phyloP scores from a whole-genome alignment of 2,888 invertebrate species.

The Cheilosia variabilis region DNA sequence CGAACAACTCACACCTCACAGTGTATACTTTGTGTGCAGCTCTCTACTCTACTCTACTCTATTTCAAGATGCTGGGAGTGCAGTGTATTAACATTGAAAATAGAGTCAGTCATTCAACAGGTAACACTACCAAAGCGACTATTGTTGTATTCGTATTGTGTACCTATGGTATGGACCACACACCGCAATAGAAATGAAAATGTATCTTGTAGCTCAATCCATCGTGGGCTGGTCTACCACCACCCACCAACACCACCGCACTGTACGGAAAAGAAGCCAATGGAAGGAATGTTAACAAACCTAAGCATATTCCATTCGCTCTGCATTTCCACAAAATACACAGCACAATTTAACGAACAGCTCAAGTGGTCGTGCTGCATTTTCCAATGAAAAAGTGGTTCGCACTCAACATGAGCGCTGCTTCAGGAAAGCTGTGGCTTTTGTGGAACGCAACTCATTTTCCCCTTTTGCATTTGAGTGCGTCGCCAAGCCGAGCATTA shows the following conservation, averaged over 20 bases:
- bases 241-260: too few relatives aligned
- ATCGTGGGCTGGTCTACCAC: not conserved
- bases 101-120: slow-evolving; percentile 60
- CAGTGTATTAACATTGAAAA: slow-evolving; percentile 9
- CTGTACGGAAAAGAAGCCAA: not conserved
- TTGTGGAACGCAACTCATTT: slow-evolving; percentile 56
- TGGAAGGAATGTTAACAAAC: slow-evolving; percentile 19
- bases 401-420: slow-evolving; percentile 52
- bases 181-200: slow-evolving; percentile 43
- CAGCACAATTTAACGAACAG: too few relatives aligned
- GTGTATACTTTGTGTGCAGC: too few relatives aligned
- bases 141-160: slow-evolving; percentile 4
- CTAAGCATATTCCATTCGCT: not conserved
- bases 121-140: slow-evolving; percentile 49
- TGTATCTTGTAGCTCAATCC: slow-evolving; percentile 49
- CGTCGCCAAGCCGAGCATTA: slow-evolving; percentile 51
- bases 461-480: slow-evolving; percentile 64
- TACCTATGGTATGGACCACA: slow-evolving; percentile 15
- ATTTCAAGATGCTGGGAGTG: not conserved
- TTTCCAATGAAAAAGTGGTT: slow-evolving; percentile 35
- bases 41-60: too few relatives aligned
- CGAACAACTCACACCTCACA: not conserved
- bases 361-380: not conserved
- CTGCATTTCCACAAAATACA: too few relatives aligned
- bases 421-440: slow-evolving; percentile 50